Base-by-base conservation (phyloP, 2,888 invertebrate species). In the Aethes cnicana region DNA sequence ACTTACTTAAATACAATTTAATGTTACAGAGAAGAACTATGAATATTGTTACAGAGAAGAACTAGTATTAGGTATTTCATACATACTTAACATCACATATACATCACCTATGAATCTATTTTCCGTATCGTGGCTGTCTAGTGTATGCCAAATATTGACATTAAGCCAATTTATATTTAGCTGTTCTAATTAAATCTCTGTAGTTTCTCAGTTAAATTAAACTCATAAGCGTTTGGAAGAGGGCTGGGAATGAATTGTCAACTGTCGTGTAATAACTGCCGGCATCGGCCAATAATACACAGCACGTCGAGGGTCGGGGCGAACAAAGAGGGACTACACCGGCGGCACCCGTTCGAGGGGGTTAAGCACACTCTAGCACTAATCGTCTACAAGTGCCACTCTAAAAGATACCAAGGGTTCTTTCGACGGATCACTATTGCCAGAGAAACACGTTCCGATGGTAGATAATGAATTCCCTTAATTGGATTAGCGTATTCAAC, bases 371-470 rank as follows among this genome's bases (percentile, higher is more conserved):
- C 83, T 85, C 68, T 72, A 77, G 68, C 74, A 76, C 78, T 84
- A 86, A 86, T 84, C 82, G 81, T 67, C 72, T 68, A 72, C 75
- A 69, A 86, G 84, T 66, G 74, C 77, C 80, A 65, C 81, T 81
- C 69, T 68, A 69, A 73, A 66, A 72, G 75, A 74, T 70, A 65
- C 73, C 69, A 68, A 85, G 83, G 80, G 85, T 81, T 81, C 82
- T 82, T 85, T 79, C 76, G 58, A 68, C 69, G 72, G 81, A 80
- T 81, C 81, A 78, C 81, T 81, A 81, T 79, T 78, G 77, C 72
- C 63, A 54, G 69, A 73, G 76, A 76, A 81, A 84, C 81, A 85
- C 78, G 82, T 79, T 72, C 74, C 67, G 59, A 73, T 73, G 69
- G 63, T 62, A 71, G 81, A 78, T 84, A 84, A 84, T 85, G 77